These are phyloP conservation scores for Drosophila nr. fundita DNA, from an alignment of 2,888 invertebrate species.

Conservation along the genomic window DNA sequence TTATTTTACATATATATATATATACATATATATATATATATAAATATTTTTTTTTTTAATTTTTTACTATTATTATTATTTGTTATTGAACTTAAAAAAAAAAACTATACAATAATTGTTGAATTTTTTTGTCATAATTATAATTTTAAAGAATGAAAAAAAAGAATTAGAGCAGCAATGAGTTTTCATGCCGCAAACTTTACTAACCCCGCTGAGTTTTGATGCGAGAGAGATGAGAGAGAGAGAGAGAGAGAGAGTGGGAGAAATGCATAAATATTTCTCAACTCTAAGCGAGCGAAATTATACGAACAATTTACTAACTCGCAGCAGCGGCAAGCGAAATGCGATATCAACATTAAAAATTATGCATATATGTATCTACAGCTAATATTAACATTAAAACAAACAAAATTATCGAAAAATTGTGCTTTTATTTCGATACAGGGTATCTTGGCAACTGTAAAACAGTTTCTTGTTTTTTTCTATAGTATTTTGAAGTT, in stretches of 20 bases:
- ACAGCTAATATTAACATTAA: conserved; percentile 60
- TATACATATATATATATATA: background rate
- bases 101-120: conserved; percentile 75
- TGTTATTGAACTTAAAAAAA: conserved; percentile 69
- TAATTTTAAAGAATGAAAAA: conserved; percentile 39
- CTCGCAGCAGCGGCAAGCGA: conserved; percentile 61
- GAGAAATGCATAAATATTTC: conserved; percentile 12
- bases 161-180: conserved; percentile 27
- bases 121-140: conserved; percentile 68
- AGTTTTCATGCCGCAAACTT: conserved; percentile 40
- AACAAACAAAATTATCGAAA: conserved; percentile 17
- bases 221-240: conserved; percentile 6
- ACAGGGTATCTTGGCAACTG: background rate
- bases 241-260: background rate
- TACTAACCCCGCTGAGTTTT: conserved; percentile 58
- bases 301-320: conserved; percentile 51
- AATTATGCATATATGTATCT: conserved; percentile 48
- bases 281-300: conserved; percentile 46
- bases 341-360: conserved; percentile 56
- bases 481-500: background rate
- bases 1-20: conserved; percentile 38
- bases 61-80: conserved; percentile 66
- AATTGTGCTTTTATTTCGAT: conserved; percentile 9
- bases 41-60: conserved; percentile 42
- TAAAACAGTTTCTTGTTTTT: background rate